Conservation (phyloP, 2,113 vertebrate species). For the Zosterops lateralis region DNA sequence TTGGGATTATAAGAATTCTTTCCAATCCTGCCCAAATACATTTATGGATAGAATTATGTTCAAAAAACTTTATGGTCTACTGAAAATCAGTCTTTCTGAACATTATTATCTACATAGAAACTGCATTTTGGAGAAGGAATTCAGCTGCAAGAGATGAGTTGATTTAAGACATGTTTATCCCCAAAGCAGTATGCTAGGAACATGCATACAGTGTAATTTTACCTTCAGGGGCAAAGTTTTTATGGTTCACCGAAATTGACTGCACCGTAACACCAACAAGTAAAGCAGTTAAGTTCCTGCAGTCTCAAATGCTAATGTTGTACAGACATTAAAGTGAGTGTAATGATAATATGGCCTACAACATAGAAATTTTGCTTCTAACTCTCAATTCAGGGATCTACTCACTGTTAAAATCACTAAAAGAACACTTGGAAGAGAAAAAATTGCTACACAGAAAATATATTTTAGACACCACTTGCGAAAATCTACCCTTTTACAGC, state of each 20-base stretch:
- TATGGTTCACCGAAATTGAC: conserved; percentile 79
- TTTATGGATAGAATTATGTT: neutral
- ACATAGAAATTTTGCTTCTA: neutral
- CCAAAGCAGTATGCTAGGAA: conserved; percentile 80
- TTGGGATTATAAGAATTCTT: neutral
- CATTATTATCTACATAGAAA: conserved; percentile 65
- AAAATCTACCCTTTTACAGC: neutral
- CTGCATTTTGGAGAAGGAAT: conserved; percentile 63
- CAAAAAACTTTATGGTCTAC: conserved; percentile 22
- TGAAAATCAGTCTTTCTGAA: conserved; percentile 49
- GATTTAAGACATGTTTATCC: conserved; percentile 87
- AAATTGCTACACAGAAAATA: neutral
- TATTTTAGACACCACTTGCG: neutral
- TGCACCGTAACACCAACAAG: conserved; percentile 26
- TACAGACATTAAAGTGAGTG: neutral
- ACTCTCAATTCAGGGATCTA: neutral
- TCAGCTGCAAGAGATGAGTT: conserved; percentile 75
- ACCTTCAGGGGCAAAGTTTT: conserved; percentile 78
- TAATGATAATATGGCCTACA: conserved; percentile 5
- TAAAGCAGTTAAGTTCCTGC: conserved; percentile 21
- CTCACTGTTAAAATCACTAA: neutral
- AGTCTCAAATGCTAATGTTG: conserved; percentile 15
- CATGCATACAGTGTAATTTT: conserved; percentile 79
- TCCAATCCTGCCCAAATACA: neutral
- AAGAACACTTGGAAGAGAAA: neutral